Percentiles rank a stretch among this genome's conserved stretches.
phyloP scores from a whole-genome alignment of 1,140 invertebrate genomes.

The Coelopa frigida region DNA sequence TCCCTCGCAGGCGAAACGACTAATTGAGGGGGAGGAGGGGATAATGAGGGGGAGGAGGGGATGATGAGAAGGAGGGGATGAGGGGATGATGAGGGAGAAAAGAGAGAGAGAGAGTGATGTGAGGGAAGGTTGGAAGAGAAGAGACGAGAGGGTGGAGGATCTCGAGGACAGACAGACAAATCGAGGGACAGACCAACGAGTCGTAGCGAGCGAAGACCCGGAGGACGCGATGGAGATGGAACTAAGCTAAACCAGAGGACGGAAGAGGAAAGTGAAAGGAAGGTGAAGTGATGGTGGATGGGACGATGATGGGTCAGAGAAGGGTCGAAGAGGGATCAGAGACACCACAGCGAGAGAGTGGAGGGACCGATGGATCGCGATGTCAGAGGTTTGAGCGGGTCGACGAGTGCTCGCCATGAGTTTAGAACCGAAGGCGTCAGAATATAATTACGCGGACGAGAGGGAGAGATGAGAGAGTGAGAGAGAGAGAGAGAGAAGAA shows the following conservation, averaged over 20 bases:
- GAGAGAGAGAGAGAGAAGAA: not conserved
- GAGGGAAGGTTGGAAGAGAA: not conserved
- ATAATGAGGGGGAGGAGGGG: not conserved
- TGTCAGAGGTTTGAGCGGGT: no score
- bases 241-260: no score
- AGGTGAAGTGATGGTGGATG: not conserved
- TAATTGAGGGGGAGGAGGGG: not conserved
- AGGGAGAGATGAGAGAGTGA: no score
- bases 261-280: not conserved
- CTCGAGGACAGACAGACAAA: not conserved
- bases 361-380: not conserved
- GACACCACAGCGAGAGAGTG: not conserved
- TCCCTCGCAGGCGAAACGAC: not conserved
- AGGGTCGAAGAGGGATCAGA: not conserved
- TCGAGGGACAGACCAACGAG: not conserved
- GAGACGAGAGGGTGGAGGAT: not conserved
- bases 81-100: not conserved
- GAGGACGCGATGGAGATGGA: no score
- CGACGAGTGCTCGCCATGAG: no score
- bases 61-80: not conserved
- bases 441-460: no score
- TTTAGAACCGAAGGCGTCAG: no score
- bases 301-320: not conserved
- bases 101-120: not conserved
- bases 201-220: no score